Evolutionary conservation across 2,113 vertebrate genomes (phyloP).

Genomic region (Ancistrus triradiatus): DNA sequence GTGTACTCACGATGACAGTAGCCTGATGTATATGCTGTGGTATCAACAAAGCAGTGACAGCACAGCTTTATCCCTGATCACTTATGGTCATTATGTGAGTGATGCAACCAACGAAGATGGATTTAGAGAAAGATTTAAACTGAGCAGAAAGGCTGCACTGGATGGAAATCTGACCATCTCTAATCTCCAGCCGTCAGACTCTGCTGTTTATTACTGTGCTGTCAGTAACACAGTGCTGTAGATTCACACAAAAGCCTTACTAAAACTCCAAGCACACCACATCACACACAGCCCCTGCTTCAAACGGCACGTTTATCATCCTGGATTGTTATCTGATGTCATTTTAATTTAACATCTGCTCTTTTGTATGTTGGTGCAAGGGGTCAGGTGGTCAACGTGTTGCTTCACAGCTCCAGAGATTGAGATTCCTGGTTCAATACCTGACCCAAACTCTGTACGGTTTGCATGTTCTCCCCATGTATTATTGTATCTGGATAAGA

Average conservation of each 20-base stretch:
- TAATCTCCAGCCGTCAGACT: conserved; percentile 21
- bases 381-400: too few species aligned
- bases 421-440: too few species aligned
- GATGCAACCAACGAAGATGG: background rate
- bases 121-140: conserved; percentile 11
- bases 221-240: conserved; percentile 58
- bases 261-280: conserved; percentile 26
- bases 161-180: conserved; percentile 48
- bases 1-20: conserved; percentile 31
- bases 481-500: too few species aligned
- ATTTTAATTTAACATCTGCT: background rate
- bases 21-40: conserved; percentile 11
- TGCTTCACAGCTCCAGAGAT: too few species aligned
- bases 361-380: too few species aligned
- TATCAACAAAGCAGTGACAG: conserved; percentile 31
- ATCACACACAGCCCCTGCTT: background rate
- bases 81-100: background rate
- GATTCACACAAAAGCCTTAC: background rate
- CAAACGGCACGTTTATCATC: too few species aligned
- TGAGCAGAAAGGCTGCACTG: background rate
- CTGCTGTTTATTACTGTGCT: conserved; percentile 64
- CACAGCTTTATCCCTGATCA: conserved; percentile 23
- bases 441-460: too few species aligned
- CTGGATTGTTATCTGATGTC: background rate
- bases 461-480: too few species aligned